phyloP scores from a whole-genome alignment of 2,113 vertebrate species.

The Menura novaehollandiae region DNA sequence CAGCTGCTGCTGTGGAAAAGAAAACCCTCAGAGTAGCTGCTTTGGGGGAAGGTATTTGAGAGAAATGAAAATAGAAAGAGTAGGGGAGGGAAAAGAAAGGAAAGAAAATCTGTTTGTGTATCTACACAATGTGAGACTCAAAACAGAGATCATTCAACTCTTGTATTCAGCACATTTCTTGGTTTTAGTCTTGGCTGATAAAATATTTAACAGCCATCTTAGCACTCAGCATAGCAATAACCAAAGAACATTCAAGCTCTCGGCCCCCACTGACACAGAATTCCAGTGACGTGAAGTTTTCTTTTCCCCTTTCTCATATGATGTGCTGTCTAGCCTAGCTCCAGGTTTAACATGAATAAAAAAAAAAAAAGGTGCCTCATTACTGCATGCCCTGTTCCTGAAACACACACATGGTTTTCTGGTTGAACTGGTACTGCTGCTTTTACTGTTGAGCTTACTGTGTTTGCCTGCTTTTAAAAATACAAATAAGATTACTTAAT shows the following conservation, averaged over 20 bases:
- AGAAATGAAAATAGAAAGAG: neutral
- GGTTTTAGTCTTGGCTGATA: slow-evolving; percentile 27
- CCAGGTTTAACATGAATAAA: neutral
- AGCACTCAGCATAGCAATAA: slow-evolving; percentile 24
- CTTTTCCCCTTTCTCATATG: neutral
- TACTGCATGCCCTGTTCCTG: neutral
- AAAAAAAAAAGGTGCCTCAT: neutral
- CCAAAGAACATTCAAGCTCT: neutral
- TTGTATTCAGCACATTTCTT: slow-evolving; percentile 17
- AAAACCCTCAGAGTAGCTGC: slow-evolving; percentile 4
- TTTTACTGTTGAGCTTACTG: neutral
- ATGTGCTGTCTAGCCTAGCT: neutral
- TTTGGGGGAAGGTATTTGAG: neutral
- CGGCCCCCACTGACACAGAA: neutral
- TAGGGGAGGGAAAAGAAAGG: accelerated
- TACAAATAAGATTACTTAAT: neutral
- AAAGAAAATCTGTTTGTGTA: neutral
- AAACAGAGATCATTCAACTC: neutral
- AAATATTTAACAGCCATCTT: slow-evolving; percentile 64
- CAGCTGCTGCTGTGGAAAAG: slow-evolving; percentile 5
- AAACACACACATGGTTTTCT: neutral
- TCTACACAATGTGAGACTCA: neutral
- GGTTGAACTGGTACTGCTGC: neutral
- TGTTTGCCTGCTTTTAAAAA: neutral
- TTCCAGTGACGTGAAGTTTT: slow-evolving; percentile 6